These are phyloP conservation scores for Steinernema khuongi DNA, from an alignment of 1,140 invertebrate genomes.

Conservation along the genomic window DNA sequence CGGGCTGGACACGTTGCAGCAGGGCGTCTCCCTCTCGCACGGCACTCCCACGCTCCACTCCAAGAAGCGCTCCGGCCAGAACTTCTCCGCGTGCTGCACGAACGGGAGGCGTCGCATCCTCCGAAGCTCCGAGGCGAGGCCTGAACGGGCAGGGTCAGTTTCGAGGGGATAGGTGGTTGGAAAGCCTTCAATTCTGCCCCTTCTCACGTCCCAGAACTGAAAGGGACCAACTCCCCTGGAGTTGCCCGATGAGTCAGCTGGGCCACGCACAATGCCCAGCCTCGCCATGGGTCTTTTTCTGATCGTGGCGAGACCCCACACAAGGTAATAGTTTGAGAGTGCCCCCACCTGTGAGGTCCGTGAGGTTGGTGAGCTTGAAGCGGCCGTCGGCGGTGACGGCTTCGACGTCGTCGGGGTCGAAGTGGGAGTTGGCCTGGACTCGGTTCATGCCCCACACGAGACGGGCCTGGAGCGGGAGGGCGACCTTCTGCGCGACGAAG, in stretches of 20 bases:
- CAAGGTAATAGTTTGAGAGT: too few relatives aligned
- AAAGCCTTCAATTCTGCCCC: too few relatives aligned
- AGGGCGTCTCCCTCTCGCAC: constrained; percentile 29
- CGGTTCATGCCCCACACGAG: constrained; percentile 44
- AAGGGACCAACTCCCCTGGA: too few relatives aligned
- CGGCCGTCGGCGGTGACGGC: constrained; percentile 22
- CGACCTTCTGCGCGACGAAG: constrained; percentile 48
- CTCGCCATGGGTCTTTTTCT: too few relatives aligned
- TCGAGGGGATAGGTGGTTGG: constrained; percentile 27
- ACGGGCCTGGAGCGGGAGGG: constrained; percentile 42
- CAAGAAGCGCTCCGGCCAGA: constrained; percentile 54
- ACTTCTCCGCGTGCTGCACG: constrained; percentile 44
- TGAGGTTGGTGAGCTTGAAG: constrained; percentile 27
- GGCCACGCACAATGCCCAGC: too few relatives aligned
- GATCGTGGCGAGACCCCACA: constrained; percentile 28
- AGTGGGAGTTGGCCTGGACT: constrained; percentile 27
- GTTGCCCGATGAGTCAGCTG: too few relatives aligned
- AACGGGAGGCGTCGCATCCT: constrained; percentile 43
- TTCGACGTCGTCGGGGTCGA: constrained; percentile 30
- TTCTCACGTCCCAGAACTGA: too few relatives aligned
- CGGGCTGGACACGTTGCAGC: constrained; percentile 45
- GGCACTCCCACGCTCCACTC: constrained; percentile 25
- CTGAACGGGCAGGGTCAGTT: constrained; percentile 33
- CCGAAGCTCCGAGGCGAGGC: constrained; percentile 39
- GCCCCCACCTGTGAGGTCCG: background rate